A percentile compares a stretch with the other conserved stretches of the same genome.
Evolutionary conservation across 2,797 vertebrate genomes (phyloP).

Genomic region (Heliangelus exortis): DNA sequence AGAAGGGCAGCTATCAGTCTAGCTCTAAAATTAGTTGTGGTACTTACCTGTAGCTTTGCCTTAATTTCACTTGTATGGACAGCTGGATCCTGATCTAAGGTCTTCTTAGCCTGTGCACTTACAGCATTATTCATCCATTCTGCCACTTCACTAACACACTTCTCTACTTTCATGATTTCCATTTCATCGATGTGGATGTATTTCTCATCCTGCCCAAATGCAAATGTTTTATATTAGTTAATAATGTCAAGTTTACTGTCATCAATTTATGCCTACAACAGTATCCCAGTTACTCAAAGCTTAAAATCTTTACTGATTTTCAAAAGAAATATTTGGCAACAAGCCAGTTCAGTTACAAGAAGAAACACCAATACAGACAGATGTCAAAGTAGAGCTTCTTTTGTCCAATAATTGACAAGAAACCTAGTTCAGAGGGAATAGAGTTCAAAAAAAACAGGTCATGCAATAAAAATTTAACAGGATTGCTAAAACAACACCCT

Average conservation of each 20-base stretch:
- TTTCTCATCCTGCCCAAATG: constrained; percentile 78
- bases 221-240: neutral
- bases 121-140: constrained; percentile 83
- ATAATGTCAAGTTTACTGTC: neutral
- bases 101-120: constrained; percentile 80
- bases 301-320: neutral
- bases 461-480: neutral
- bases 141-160: constrained; percentile 78
- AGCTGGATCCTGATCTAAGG: constrained; percentile 79
- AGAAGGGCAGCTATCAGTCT: neutral
- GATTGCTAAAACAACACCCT: neutral
- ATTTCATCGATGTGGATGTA: constrained; percentile 83
- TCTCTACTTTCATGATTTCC: constrained; percentile 85
- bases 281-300: neutral
- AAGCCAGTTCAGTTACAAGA: neutral
- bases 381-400: neutral
- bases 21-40: neutral
- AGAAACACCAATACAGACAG: neutral
- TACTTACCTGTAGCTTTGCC: constrained; percentile 79
- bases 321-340: neutral
- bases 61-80: constrained; percentile 79
- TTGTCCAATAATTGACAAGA: neutral
- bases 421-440: neutral
- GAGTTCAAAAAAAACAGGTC: neutral
- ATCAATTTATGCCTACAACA: neutral